These are phyloP conservation scores for Rhodinocichla rosea DNA, from an alignment of 2,113 vertebrate genomes.

Conservation along the genomic window DNA sequence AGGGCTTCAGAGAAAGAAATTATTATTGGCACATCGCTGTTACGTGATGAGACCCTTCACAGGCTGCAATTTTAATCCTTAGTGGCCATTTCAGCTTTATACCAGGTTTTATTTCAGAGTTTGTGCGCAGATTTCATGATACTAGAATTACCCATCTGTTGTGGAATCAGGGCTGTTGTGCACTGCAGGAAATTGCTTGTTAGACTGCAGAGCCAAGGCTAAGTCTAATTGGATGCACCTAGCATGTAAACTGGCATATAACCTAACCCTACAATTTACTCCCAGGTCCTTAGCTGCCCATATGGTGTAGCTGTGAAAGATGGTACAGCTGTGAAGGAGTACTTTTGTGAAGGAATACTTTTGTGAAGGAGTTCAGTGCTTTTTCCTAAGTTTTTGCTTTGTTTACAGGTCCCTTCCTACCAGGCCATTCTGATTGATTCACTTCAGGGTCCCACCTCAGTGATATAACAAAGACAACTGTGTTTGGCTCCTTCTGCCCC, in stretches of 20 bases:
- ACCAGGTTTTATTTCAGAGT: background rate
- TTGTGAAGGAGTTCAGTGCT: accelerated
- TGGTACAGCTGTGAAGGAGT: no score
- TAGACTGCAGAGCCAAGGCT: background rate
- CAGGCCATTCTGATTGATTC: background rate
- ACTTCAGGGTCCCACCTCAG: background rate
- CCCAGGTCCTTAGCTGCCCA: background rate
- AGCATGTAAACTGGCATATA: background rate
- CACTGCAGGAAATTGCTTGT: background rate
- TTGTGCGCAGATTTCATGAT: background rate
- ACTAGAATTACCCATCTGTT: background rate
- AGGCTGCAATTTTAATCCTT: background rate
- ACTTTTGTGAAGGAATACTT: background rate
- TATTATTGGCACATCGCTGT: background rate
- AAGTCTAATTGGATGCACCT: background rate
- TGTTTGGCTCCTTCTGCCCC: background rate
- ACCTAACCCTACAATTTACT: background rate
- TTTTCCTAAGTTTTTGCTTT: background rate
- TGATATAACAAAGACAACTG: background rate
- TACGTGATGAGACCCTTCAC: background rate
- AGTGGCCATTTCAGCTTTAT: background rate
- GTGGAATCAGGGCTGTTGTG: background rate
- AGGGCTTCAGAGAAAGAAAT: background rate
- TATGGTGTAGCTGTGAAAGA: accelerated
- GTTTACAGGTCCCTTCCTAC: background rate